phyloP scores from a whole-genome alignment of 2,113 vertebrate genomes.

The Peromyscus polionotus region DNA sequence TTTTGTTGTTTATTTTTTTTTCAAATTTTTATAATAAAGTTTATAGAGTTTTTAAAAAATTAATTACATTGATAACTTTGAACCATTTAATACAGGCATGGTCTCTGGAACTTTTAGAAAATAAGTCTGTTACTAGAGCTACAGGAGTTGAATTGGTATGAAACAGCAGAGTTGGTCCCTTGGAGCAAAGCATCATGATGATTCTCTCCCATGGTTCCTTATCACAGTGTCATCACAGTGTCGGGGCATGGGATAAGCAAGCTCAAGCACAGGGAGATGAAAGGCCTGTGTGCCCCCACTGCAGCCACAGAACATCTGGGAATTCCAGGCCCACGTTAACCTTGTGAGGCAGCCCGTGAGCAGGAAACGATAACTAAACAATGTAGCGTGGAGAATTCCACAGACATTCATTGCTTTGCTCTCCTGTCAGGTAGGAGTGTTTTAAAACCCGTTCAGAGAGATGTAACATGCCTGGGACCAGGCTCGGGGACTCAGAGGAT shows the following conservation, averaged over 20 bases:
- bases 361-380: background rate
- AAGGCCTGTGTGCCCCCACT: background rate
- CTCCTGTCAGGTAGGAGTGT: background rate
- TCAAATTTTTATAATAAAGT: background rate
- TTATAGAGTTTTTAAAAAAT: background rate
- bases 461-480: background rate
- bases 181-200: background rate
- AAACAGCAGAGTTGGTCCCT: background rate
- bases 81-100: background rate
- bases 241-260: background rate
- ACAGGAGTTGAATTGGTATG: background rate
- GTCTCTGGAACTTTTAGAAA: background rate
- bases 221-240: too few species aligned
- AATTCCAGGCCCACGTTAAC: background rate
- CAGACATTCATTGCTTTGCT: too few species aligned
- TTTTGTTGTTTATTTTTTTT: background rate
- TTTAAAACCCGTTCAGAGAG: background rate
- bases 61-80: constrained; percentile 28
- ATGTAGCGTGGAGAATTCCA: too few species aligned
- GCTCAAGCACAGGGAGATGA: background rate
- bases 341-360: background rate
- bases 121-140: background rate
- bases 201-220: background rate
- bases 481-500: background rate
- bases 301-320: background rate